Percentiles rank a stretch among this genome's conserved stretches.
Evolutionary conservation across 1,140 invertebrate species (phyloP).

Genomic region (Monochamus saltuarius): DNA sequence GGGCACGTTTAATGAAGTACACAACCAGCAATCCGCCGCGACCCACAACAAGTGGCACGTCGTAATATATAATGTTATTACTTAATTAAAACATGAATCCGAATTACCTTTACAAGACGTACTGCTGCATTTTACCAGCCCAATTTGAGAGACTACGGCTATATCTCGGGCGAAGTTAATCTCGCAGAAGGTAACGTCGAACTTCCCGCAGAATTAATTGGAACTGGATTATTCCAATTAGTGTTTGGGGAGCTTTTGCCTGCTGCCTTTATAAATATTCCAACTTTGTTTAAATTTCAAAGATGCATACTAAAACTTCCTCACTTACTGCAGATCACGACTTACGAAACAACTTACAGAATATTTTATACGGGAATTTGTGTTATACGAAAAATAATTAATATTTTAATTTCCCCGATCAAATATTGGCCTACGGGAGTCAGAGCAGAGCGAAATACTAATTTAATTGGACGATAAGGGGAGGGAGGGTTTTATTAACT

Average conservation of each 20-base stretch:
- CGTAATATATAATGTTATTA: conserved; percentile 33
- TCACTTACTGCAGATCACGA: conserved; percentile 30
- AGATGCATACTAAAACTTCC: conserved; percentile 42
- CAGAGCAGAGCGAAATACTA: too few relatives aligned
- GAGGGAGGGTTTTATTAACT: too few relatives aligned
- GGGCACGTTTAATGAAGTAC: neutral
- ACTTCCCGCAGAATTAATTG: conserved; percentile 49
- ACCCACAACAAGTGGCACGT: neutral
- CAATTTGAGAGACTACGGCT: conserved; percentile 1
- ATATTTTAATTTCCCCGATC: neutral
- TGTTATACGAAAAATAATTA: neutral
- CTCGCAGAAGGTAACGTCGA: conserved; percentile 45
- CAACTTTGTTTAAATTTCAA: conserved; percentile 46
- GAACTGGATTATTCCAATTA: conserved; percentile 51
- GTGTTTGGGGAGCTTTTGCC: conserved; percentile 40
- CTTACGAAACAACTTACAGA: conserved; percentile 18
- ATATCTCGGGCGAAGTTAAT: conserved; percentile 28
- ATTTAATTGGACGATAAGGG: too few relatives aligned
- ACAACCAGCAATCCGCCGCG: neutral
- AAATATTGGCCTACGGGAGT: too few relatives aligned
- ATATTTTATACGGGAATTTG: conserved; percentile 20
- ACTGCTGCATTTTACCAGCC: conserved; percentile 14
- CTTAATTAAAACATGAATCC: conserved; percentile 47
- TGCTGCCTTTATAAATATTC: conserved; percentile 47
- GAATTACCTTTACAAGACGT: conserved; percentile 45